Evolutionary conservation across 2,797 vertebrate genomes (phyloP).

Genomic region (Synanceia verrucosa): DNA sequence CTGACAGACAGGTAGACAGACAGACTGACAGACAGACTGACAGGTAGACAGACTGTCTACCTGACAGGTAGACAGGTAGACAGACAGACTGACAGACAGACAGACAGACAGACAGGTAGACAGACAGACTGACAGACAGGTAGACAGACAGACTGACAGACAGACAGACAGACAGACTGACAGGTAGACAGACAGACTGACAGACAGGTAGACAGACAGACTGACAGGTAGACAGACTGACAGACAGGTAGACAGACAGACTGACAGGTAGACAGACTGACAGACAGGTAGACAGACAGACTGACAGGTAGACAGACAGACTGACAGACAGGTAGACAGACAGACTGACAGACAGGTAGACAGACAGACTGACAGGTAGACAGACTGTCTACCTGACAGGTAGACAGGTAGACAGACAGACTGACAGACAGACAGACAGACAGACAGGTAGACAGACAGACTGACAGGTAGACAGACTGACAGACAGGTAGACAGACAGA

Average conservation of each 20-base stretch:
- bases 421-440: background rate
- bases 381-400: background rate
- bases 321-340: background rate
- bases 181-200: background rate
- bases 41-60: background rate
- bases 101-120: background rate
- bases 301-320: background rate
- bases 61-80: background rate
- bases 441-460: background rate
- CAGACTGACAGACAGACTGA: background rate
- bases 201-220: background rate
- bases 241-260: background rate
- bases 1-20: background rate
- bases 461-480: background rate
- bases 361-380: background rate
- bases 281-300: background rate
- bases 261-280: background rate
- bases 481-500: background rate
- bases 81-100: background rate
- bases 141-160: background rate
- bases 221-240: background rate
- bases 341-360: background rate
- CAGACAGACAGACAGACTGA: slow-evolving; percentile 1
- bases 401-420: background rate
- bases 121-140: too few species aligned